Evolutionary conservation across 2,888 invertebrate genomes (phyloP).

Genomic region (Rosalia funebris): DNA sequence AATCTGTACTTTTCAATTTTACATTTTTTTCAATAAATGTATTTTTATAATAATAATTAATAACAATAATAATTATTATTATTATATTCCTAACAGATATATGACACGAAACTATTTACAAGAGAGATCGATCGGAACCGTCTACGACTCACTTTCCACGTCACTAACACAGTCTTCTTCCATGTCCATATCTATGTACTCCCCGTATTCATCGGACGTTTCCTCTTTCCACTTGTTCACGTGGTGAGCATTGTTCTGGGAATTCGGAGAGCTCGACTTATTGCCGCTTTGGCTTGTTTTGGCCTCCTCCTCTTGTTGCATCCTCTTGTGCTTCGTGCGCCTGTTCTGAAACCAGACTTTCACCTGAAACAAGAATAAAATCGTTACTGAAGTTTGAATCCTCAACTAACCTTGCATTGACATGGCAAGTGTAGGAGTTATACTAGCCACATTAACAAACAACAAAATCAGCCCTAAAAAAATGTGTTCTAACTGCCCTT

Average conservation of each 20-base stretch:
- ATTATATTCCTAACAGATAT: no score
- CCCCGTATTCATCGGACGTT: slow-evolving; percentile 81
- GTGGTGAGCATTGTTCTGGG: slow-evolving; percentile 59
- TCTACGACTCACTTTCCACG: slow-evolving; percentile 62
- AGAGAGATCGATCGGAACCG: slow-evolving; percentile 4
- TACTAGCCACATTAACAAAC: no score
- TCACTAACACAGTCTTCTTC: slow-evolving; percentile 81
- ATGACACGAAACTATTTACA: slow-evolving; percentile 42
- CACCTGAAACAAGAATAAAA: slow-evolving; percentile 76
- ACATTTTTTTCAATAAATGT: no score
- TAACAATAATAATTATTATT: no score
- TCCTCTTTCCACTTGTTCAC: slow-evolving; percentile 75
- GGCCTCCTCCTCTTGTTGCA: slow-evolving; percentile 92
- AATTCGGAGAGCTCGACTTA: slow-evolving; percentile 65
- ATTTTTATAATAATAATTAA: no score
- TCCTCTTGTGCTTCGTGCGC: slow-evolving; percentile 94
- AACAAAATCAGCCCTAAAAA: no score
- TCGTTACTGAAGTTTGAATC: no score
- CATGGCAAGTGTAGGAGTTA: no score
- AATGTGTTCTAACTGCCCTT: no score
- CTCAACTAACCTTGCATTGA: no score
- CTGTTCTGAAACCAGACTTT: slow-evolving; percentile 98
- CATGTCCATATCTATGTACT: slow-evolving; percentile 85
- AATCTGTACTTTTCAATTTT: no score
- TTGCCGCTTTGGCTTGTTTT: slow-evolving; percentile 73